Evolutionary conservation across 2,888 invertebrate genomes (phyloP), one percentile per base, ranked within the genome.

Genomic region (Brachynemurus nebulosus): DNA sequence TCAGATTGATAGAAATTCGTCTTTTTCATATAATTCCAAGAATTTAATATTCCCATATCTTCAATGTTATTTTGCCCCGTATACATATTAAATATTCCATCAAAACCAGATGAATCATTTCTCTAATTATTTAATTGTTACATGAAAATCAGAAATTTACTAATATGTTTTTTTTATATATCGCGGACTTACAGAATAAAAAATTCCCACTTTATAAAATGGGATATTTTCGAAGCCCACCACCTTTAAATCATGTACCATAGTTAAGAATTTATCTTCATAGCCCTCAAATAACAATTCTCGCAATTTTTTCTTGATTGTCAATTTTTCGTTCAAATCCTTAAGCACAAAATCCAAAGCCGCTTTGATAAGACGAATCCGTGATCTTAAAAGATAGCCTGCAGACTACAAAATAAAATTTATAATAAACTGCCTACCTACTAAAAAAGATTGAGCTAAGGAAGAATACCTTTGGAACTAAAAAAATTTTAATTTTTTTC

Each of bases 201-300:
- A 86, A 84, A 90, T 88, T 8, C 84, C 92, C 61, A 93, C 91
- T 55, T 74, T 81, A 23, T 74, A 76, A 54, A 72, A 82, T 0
- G 85, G 85, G 51, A 86, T 72, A 1, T 65, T 51, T n/a, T n/a
- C n/a, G 9, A 74, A 48, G 9, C 52, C 52, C 0, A 71, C 62
- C 18, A 75, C 55, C 50, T 78, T 62, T 33, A 80, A 51, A 53
- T 70, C 59, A 34, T 65, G 45, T 30, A 72, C 69, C 48, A 80
- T 52, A 51, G 72, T 58, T 36, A 91, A 64, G 8, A 89, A 56
- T 0, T 70, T 65, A 59, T 92, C 91, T 0, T 80, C 67, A 55
- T 84, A 90, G 2, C 92, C 92, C 48, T 85, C 79, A 59, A 90
- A 88, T 9, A 90, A 62, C 63, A 86, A 74, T 51, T 80, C 71